Percentiles rank a stretch among this genome's conserved stretches.
Conservation (phyloP, 2,888 invertebrate species). For the Eumerus sabulonum region DNA sequence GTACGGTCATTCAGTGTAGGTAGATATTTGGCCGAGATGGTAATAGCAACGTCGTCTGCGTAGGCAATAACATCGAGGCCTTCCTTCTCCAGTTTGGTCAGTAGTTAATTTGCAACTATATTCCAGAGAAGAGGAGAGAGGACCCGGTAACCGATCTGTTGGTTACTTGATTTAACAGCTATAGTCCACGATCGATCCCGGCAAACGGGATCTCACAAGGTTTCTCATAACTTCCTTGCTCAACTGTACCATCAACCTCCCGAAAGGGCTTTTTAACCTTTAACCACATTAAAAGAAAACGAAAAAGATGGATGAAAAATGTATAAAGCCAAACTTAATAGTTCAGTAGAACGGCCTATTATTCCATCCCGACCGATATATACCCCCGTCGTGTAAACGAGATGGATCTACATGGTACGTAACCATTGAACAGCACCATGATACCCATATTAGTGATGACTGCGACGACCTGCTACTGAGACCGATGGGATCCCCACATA, state of each 20-base stretch:
- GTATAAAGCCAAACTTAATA: slow-evolving; percentile 19
- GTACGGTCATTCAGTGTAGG: too few species aligned
- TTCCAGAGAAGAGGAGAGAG: too few species aligned
- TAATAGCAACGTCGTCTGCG: too few species aligned
- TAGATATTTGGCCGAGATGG: too few species aligned
- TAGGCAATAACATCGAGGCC: too few species aligned
- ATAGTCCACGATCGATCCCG: too few species aligned
- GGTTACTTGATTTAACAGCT: too few species aligned
- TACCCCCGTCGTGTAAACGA: background rate
- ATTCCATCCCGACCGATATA: slow-evolving; percentile 1
- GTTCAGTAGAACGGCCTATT: slow-evolving; percentile 18
- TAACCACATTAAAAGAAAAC: background rate
- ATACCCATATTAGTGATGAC: slow-evolving; percentile 1
- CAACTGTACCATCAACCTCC: slow-evolving; percentile 16
- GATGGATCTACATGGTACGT: slow-evolving; percentile 27
- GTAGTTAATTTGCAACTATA: too few species aligned
- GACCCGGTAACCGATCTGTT: too few species aligned
- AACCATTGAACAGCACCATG: slow-evolving; percentile 23
- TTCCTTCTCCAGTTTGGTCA: too few species aligned
- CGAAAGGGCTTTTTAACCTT: slow-evolving; percentile 7
- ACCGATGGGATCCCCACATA: slow-evolving; percentile 52
- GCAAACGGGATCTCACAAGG: too few species aligned
- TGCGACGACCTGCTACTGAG: slow-evolving; percentile 9
- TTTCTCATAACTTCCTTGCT: background rate
- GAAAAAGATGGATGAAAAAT: background rate